Evolutionary conservation across 2,113 vertebrate genomes (phyloP).

Genomic region (Larimichthys polyactis): DNA sequence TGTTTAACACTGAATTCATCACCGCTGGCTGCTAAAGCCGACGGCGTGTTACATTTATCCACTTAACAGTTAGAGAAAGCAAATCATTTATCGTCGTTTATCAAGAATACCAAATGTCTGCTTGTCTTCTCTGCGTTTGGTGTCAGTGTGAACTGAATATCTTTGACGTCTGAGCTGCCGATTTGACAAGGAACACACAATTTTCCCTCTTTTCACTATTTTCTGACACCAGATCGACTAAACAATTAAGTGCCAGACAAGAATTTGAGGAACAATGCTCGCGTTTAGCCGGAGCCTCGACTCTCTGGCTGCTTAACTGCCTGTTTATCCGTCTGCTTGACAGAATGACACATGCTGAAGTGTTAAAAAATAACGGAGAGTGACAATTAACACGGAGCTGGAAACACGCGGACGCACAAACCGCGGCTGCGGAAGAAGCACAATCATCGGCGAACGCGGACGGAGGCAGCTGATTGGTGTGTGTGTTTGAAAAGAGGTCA

Average conservation of each 20-base stretch:
- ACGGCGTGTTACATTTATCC: neutral
- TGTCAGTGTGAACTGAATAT: neutral
- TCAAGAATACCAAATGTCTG: too few relatives aligned
- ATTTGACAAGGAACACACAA: neutral
- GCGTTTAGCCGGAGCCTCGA: neutral
- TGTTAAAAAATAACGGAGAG: neutral
- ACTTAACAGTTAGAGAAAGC: neutral
- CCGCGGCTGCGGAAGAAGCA: too few relatives aligned
- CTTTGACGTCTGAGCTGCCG: neutral
- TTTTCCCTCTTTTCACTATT: too few relatives aligned
- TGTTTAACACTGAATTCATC: neutral
- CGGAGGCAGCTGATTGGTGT: neutral
- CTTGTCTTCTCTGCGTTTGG: neutral
- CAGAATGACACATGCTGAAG: slow-evolving; percentile 25
- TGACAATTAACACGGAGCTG: neutral
- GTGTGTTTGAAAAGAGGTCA: slow-evolving; percentile 44
- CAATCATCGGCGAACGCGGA: too few relatives aligned
- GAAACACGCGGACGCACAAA: neutral
- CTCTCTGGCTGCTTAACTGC: neutral
- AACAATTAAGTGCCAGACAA: neutral
- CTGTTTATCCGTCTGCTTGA: slow-evolving; percentile 28
- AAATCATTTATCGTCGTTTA: neutral
- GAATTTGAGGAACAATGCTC: neutral
- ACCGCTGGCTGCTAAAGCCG: neutral
- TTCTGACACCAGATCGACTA: neutral